Evolutionary conservation across 35 echinoderm and acorn worm genomes (phyloP), one percentile per base, ranked within the genome.

Genomic region (Ophioderma brevispina): DNA sequence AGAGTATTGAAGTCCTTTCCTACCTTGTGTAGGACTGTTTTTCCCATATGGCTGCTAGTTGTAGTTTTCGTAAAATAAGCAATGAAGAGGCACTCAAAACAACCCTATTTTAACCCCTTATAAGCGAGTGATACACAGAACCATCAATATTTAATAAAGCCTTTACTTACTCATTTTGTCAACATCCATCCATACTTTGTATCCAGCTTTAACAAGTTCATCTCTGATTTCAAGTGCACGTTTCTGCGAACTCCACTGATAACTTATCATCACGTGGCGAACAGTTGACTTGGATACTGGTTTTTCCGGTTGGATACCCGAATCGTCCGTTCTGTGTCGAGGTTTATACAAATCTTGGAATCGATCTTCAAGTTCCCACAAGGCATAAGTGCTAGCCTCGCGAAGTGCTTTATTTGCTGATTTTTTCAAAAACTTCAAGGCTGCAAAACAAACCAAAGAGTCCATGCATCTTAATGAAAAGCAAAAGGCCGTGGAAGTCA

Each of bases 331-430:
- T 25, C 59, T 18, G 23, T 70, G 59, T 3, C 17, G 10, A 13
- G 59, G 59, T 70, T 70, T 70, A 19, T 8, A 52, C n/a, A n/a
- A n/a, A 6, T 46, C 4, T 70, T 31, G 10, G 1, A 75, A 75
- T 36, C 79, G 39, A 40, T 86, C 84, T 50, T 94, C 92, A 14
- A 70, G 1, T 70, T 70, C 59, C 92, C 92, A 94, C 32, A 94
- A 80, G 89, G 92, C 92, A 86, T 81, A 87, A 15, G 21, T 30
- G 41, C 87, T 90, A 15, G 87, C 52, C 11, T 80, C 23, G 11
- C 42, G 41, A 31, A 89, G 18, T 34, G 31, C 63, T 33, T n/a
- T 30, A 78, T 76, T 46, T 35, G 32, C 49, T 32, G 34, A 56
- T 31, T 55, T 11, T 56, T 25, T 64, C 1, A 81, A 31, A 14